These are phyloP conservation scores for Falco biarmicus DNA, from an alignment of 2,797 vertebrate genomes.

Conservation along the genomic window DNA sequence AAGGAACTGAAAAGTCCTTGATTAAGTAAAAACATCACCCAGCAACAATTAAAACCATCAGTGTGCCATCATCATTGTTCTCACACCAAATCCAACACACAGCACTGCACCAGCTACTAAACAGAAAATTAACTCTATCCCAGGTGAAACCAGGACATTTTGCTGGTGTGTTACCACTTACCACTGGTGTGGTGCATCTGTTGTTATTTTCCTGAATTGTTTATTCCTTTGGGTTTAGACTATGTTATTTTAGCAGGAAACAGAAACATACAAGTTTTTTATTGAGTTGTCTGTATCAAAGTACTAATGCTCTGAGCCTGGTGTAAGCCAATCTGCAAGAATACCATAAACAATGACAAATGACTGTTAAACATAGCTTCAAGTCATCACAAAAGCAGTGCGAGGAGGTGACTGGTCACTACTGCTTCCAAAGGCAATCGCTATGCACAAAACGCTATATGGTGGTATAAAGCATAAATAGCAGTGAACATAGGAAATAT, in stretches of 20 bases:
- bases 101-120: too few species aligned
- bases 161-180: not conserved
- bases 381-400: not conserved
- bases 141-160: too few species aligned
- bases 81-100: too few species aligned
- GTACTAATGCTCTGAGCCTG: not conserved
- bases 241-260: not conserved
- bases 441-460: fast-evolving
- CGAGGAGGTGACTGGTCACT: not conserved
- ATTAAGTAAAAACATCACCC: too few species aligned
- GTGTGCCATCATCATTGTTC: too few species aligned
- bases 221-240: not conserved
- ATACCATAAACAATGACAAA: not conserved
- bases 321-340: not conserved
- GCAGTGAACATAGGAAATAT: not conserved
- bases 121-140: too few species aligned
- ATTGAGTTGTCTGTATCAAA: not conserved
- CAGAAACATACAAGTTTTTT: not conserved
- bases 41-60: too few species aligned
- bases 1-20: too few species aligned
- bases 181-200: not conserved
- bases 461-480: not conserved
- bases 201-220: not conserved
- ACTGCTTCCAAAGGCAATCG: not conserved
- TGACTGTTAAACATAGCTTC: not conserved